Percentiles rank a stretch among this genome's conserved stretches.
Conservation (phyloP, 2,113 vertebrate species). For the Nymphicus hollandicus region DNA sequence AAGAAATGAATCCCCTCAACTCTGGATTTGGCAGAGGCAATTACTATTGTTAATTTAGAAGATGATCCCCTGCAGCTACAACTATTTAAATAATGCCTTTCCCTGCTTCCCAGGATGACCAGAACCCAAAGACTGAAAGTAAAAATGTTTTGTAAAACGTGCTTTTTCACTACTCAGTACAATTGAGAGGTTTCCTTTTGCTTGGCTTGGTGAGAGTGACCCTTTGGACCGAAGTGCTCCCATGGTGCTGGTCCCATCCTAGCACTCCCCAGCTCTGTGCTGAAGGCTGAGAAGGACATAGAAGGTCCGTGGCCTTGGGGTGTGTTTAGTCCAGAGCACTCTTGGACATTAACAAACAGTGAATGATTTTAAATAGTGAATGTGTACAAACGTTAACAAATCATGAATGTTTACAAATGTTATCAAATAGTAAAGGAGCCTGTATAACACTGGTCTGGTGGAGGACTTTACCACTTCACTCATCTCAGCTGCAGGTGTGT, state of each 20-base stretch:
- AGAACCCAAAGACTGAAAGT: constrained; percentile 16
- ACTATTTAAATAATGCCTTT: constrained; percentile 51
- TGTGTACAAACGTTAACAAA: neutral
- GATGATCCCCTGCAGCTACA: constrained; percentile 53
- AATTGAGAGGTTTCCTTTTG: neutral
- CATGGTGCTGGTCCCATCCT: neutral
- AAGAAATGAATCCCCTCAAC: constrained; percentile 43
- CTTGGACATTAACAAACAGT: neutral
- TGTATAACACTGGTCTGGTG: neutral
- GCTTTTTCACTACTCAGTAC: neutral
- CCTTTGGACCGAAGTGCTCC: neutral
- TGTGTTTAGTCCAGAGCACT: neutral
- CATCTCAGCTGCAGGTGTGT: accelerated
- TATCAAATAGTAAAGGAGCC: neutral
- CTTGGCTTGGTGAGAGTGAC: neutral
- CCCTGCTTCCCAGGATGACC: constrained; percentile 13
- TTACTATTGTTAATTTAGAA: constrained; percentile 62
- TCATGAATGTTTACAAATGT: neutral
- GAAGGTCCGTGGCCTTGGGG: neutral
- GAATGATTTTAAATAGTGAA: neutral
- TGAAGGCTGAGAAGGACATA: neutral
- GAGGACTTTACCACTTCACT: neutral
- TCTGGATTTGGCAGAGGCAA: constrained; percentile 49
- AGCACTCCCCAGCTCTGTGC: neutral
- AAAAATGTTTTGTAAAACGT: neutral